Evolutionary conservation across 2,113 vertebrate genomes (phyloP).

Genomic region (Anolis carolinensis): DNA sequence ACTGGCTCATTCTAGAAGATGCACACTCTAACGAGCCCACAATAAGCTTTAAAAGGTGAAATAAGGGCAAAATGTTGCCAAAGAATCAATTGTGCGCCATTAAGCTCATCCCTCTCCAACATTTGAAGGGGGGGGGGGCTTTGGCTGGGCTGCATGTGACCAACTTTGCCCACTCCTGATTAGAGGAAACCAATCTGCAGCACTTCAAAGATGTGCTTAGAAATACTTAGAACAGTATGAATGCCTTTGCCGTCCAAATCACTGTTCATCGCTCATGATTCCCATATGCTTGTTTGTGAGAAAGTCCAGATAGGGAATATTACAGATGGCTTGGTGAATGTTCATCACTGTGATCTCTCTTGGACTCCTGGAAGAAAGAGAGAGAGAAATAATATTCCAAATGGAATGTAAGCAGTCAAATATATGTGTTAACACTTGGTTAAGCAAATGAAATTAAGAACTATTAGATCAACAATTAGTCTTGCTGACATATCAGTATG

Average conservation of each 20-base stretch:
- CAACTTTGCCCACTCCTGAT: neutral
- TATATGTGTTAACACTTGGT: conserved; percentile 34
- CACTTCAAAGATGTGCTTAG: conserved; percentile 41
- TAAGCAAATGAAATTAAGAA: neutral
- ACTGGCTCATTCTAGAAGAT: too few relatives aligned
- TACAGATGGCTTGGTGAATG: conserved; percentile 92
- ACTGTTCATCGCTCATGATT: conserved; percentile 77
- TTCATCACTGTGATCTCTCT: conserved; percentile 94
- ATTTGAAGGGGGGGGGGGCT: too few relatives aligned
- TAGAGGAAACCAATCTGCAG: conserved; percentile 60
- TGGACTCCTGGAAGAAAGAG: conserved; percentile 80
- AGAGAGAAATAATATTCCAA: conserved; percentile 45
- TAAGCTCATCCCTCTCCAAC: too few relatives aligned
- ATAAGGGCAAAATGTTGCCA: too few relatives aligned
- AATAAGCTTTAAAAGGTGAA: too few relatives aligned
- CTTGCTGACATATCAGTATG: neutral
- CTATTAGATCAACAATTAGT: neutral
- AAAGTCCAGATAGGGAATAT: conserved; percentile 93
- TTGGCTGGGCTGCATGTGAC: too few relatives aligned
- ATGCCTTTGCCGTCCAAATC: conserved; percentile 56
- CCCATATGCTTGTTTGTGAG: conserved; percentile 97
- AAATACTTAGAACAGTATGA: conserved; percentile 44
- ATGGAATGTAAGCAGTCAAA: conserved; percentile 22
- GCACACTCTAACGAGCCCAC: too few relatives aligned
- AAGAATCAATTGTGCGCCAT: too few relatives aligned